Evolutionary conservation across 2,888 invertebrate genomes (phyloP), one percentile per base, ranked within the genome.

Genomic region (Pyrrhia umbra): DNA sequence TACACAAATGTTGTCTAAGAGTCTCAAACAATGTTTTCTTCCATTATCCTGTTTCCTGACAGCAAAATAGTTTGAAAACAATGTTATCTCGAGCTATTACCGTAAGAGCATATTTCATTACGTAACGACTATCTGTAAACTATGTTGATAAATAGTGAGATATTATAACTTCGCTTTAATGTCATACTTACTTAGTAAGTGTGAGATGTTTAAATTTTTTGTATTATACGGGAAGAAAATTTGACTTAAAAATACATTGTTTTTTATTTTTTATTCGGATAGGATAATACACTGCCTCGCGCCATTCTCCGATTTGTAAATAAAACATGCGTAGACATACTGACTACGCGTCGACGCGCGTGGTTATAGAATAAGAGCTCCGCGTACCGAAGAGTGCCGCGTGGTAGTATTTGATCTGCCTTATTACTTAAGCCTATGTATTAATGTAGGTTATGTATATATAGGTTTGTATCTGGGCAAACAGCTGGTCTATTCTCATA

Each of bases 151-250:
- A 71, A 64, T 75, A 72, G 66, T 69, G 56, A 67, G 57, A 76
- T 73, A 75, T 74, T 80, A 73, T 54, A 77, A 76, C 79, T 71
- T 64, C 56, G 43, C 51, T 80, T 83, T 83, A 79, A 82, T 77
- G 57, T 54, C 20, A 45, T 40, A 63, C 64, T 13, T 13, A 30
- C 68, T 75, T n/a, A n/a, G n/a, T n/a, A n/a, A n/a, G 21, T 55
- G 63, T 42, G 68, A 58, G 74, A 75, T 73, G 69, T 65, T 72
- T 64, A 64, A 58, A 30, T 68, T 69, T 50, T 42, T 52, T 62
- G 25, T 50, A 62, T 66, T 52, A 77, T 56, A 81, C 75, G 69
- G 61, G 10, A 13, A 10, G 1, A 20, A 18, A 67, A 57, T 73
- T 21, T 13, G 3, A 13, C 55, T 8, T 9, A 10, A 6, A n/a